Base-by-base conservation (phyloP, 2,888 invertebrate species). In the Aphrophora alni region DNA sequence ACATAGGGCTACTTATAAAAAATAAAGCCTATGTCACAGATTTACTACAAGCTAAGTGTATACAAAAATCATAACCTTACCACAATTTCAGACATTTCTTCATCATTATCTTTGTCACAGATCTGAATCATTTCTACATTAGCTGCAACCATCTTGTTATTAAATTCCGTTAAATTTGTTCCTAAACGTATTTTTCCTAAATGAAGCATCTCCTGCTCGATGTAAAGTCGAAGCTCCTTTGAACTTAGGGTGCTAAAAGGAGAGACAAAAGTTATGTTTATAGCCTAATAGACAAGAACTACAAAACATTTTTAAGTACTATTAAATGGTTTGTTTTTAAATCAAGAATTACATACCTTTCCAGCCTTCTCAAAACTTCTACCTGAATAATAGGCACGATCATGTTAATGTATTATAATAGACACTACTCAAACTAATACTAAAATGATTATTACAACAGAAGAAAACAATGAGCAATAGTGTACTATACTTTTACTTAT, bases 41-140 rank as follows among this genome's bases (percentile, higher is more conserved):
- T n/a, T n/a, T n/a, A n/a, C n/a, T n/a, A n/a, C n/a, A n/a, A n/a
- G n/a, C n/a, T n/a, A n/a, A n/a, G n/a, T n/a, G n/a, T n/a, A n/a
- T n/a, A n/a, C 17, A 14, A 44, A 44, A 44, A 44, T 14, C 5
- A 59, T 59, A 59, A 59, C 21, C 59, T 59, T 21, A 59, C 59
- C 59, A 12, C 10, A 59, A 21, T 59, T 21, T 59, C 21, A 59
- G n/a, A 12, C n/a, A 59, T n/a, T n/a, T n/a, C 7, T n/a, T 5
- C n/a, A 21, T 87, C 85, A n/a, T 82, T 82, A 68, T 85, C 81
- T 27, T 84, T 84, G 79, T 86, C 87, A 25, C 86, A 87, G 81
- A 87, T 87, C 81, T 85, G 84, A 68, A 89, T 85, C 10, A 86
- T 86, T 76, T 87, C 86, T 12, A 88, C 83, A 83, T 88, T 88